Conservation (phyloP, 2,113 vertebrate species). For the Proterorhinus semilunaris region DNA sequence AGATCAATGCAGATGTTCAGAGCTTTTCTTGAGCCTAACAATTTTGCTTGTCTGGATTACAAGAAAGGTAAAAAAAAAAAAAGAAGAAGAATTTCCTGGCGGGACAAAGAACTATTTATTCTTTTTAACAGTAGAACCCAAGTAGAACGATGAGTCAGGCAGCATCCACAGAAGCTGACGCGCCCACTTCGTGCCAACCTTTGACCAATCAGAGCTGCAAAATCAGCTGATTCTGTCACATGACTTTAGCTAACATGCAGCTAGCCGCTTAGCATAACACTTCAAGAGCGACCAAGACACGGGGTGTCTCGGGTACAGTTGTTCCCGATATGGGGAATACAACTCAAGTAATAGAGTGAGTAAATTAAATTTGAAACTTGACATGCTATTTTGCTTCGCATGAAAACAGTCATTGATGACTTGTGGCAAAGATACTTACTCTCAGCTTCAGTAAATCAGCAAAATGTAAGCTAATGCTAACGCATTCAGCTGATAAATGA, state of each 20-base stretch:
- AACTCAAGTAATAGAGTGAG: constrained; percentile 45
- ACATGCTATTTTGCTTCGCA: neutral
- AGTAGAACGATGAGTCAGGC: neutral
- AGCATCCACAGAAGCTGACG: neutral
- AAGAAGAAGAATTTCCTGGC: no score
- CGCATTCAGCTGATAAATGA: constrained; percentile 19
- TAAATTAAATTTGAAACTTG: neutral
- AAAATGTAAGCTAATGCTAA: constrained; percentile 40
- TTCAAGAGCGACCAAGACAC: neutral
- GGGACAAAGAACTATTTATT: no score
- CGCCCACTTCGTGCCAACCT: constrained; percentile 44
- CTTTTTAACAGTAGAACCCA: neutral
- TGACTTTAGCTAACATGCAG: constrained; percentile 55
- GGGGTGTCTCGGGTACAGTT: neutral
- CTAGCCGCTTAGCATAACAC: constrained; percentile 43
- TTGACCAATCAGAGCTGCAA: constrained; percentile 41
- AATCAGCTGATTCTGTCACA: constrained; percentile 75
- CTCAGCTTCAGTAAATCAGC: constrained; percentile 18
- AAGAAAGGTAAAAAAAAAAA: no score
- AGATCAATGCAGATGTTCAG: no score
- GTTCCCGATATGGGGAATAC: neutral
- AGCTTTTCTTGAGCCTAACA: no score
- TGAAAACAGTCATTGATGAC: no score
- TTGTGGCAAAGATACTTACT: neutral
- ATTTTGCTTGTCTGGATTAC: no score